A percentile compares a stretch with the other conserved stretches of the same genome.
phyloP scores from a whole-genome alignment of 2,888 invertebrate genomes.

The Autographa gamma region DNA sequence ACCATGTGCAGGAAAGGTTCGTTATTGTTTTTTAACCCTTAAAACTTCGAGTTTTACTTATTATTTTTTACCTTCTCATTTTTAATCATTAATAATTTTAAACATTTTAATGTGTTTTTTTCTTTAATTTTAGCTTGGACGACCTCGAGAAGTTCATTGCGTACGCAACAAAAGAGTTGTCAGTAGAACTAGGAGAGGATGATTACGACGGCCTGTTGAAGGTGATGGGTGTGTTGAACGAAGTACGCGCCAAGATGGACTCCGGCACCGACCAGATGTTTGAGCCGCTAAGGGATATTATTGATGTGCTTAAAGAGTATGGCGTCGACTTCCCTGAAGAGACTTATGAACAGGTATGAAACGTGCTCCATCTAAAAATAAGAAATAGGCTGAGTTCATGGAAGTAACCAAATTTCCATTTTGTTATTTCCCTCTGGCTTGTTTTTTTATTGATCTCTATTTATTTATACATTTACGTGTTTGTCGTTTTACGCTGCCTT shows the following conservation, averaged over 20 bases:
- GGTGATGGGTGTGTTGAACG: slow-evolving; percentile 95
- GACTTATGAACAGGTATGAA: slow-evolving; percentile 91
- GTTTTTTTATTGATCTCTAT: neutral
- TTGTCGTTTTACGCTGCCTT: slow-evolving; percentile 48
- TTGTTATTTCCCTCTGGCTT: neutral
- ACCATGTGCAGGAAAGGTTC: slow-evolving; percentile 93
- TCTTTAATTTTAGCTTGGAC: slow-evolving; percentile 87
- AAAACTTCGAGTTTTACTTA: too few species aligned
- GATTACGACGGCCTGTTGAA: slow-evolving; percentile 95
- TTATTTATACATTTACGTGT: neutral
- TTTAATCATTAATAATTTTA: neutral
- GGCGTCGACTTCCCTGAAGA: slow-evolving; percentile 96
- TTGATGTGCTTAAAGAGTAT: slow-evolving; percentile 94
- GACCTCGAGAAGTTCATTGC: slow-evolving; percentile 94
- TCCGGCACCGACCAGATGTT: slow-evolving; percentile 95
- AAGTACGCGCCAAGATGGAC: slow-evolving; percentile 92
- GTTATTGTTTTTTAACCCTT: slow-evolving; percentile 25
- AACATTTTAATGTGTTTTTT: too few species aligned
- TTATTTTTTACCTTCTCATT: neutral
- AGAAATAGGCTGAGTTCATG: too few species aligned
- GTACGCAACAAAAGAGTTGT: slow-evolving; percentile 92
- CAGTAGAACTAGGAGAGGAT: slow-evolving; percentile 93
- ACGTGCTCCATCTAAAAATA: too few species aligned
- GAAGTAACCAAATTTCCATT: too few species aligned
- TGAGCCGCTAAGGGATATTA: slow-evolving; percentile 95